phyloP scores from a whole-genome alignment of 2,797 vertebrate species.

The Champsocephalus gunnari region DNA sequence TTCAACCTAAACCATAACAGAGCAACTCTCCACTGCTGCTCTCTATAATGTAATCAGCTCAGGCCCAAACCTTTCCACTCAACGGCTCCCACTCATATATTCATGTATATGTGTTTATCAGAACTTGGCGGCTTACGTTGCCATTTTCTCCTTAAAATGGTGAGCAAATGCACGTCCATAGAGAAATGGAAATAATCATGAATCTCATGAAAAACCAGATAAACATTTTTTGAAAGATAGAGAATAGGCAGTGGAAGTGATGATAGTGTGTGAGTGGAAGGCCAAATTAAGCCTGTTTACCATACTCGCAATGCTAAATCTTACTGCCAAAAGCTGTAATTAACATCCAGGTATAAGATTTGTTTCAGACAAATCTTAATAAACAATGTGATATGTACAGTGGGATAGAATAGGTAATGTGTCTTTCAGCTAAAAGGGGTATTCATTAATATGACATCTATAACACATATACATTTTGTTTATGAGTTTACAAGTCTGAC shows the following conservation, averaged over 20 bases:
- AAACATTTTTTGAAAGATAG: conserved; percentile 17
- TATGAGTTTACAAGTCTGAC: conserved; percentile 9
- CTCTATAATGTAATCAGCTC: conserved; percentile 73
- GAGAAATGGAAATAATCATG: conserved; percentile 71
- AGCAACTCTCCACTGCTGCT: conserved; percentile 56
- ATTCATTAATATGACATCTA: background rate
- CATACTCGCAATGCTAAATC: conserved; percentile 14
- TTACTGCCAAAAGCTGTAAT: conserved; percentile 37
- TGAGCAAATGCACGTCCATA: conserved; percentile 70
- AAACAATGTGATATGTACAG: background rate
- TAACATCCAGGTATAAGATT: conserved; percentile 15
- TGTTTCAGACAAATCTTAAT: conserved; percentile 1
- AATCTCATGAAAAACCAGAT: conserved; percentile 65
- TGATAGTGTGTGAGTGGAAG: conserved; percentile 18
- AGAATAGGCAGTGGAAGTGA: conserved; percentile 39
- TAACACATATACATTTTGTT: background rate
- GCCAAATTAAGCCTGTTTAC: conserved; percentile 46
- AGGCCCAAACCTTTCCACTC: conserved; percentile 73
- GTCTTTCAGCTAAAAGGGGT: conserved; percentile 1
- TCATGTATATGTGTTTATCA: conserved; percentile 83
- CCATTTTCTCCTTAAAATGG: conserved; percentile 77
- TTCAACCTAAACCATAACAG: conserved; percentile 61
- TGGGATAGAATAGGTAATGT: background rate
- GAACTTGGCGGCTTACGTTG: conserved; percentile 72
- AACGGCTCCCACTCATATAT: conserved; percentile 74